Conservation (phyloP, 2,888 invertebrate species). For the Lagria hirta region DNA sequence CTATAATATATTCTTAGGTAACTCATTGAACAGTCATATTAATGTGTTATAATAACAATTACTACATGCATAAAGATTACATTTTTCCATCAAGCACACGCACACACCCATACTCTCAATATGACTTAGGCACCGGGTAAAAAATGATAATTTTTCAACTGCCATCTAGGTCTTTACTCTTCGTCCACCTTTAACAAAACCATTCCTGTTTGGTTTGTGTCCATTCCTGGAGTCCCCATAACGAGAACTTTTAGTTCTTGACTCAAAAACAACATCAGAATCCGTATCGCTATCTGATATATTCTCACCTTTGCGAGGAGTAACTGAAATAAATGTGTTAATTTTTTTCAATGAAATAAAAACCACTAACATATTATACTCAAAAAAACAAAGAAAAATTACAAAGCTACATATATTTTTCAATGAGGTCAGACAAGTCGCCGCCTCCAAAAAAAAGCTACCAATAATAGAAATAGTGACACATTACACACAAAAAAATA, state of each 20-base stretch:
- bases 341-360: too few species aligned
- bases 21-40: too few species aligned
- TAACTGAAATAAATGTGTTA: constrained; percentile 62
- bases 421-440: too few species aligned
- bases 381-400: too few species aligned
- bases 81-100: constrained; percentile 22
- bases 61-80: too few species aligned
- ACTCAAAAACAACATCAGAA: constrained; percentile 82
- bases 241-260: constrained; percentile 61
- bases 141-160: constrained; percentile 13
- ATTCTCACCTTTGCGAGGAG: constrained; percentile 63
- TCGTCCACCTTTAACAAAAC: constrained; percentile 57
- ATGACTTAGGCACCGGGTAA: constrained; percentile 25
- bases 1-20: too few species aligned
- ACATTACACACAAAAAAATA: too few species aligned
- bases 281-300: constrained; percentile 80
- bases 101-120: constrained; percentile 12
- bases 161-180: constrained; percentile 58
- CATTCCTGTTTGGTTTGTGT: constrained; percentile 58
- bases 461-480: too few species aligned
- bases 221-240: constrained; percentile 62
- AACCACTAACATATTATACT: too few species aligned
- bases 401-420: too few species aligned
- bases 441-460: too few species aligned
- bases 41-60: too few species aligned